phyloP scores from a whole-genome alignment of 2,113 vertebrate species.

The Thermophis baileyi region DNA sequence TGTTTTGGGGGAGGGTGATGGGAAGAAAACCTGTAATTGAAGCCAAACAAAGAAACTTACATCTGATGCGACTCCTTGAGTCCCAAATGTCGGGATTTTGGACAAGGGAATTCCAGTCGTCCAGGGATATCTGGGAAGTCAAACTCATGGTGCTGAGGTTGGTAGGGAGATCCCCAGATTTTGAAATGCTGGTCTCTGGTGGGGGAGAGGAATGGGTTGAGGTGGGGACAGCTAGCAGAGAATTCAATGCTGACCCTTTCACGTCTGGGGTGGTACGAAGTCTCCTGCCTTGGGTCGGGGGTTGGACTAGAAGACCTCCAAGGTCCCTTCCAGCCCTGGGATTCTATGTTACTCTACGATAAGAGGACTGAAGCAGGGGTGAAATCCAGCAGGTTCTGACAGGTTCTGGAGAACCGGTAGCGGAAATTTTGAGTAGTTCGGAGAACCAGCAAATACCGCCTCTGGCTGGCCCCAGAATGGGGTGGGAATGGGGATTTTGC shows the following conservation, averaged over 20 bases:
- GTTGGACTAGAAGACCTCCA: not conserved
- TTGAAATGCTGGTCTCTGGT: not conserved
- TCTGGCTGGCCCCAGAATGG: too few relatives aligned
- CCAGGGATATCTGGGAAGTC: conserved; percentile 5
- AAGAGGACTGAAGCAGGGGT: not conserved
- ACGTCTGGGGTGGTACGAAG: not conserved
- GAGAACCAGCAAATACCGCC: too few relatives aligned
- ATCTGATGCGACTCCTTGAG: not conserved
- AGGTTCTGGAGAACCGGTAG: too few relatives aligned
- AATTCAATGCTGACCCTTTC: not conserved
- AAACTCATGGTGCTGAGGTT: conserved; percentile 17
- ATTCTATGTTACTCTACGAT: not conserved
- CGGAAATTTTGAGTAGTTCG: too few relatives aligned
- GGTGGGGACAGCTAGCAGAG: not conserved
- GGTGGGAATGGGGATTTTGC: too few relatives aligned
- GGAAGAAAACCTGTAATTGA: not conserved
- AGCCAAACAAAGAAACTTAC: not conserved
- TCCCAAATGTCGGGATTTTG: not conserved
- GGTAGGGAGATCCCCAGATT: rapidly evolving
- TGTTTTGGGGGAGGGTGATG: not conserved
- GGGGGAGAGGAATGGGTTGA: not conserved
- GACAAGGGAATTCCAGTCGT: not conserved
- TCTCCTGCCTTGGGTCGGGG: not conserved
- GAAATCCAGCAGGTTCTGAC: too few relatives aligned
- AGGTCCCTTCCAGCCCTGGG: not conserved